Percentiles rank a stretch among this genome's conserved stretches.
Conservation (phyloP, 2,797 vertebrate genomes). For the Pseudochirops corinnae region DNA sequence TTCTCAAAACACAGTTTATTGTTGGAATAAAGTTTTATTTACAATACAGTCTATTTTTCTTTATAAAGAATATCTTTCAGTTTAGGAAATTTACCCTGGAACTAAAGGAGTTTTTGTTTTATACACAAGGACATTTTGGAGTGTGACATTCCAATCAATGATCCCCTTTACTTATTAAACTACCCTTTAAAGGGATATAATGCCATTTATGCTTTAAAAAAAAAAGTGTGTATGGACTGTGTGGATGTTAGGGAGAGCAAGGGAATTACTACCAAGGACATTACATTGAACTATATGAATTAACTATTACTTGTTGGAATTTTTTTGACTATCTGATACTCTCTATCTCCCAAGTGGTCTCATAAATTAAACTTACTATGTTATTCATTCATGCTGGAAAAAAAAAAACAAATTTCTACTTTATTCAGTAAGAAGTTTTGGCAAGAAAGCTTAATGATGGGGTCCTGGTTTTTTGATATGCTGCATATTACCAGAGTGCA, state of each 20-base stretch:
- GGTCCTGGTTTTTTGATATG: background rate
- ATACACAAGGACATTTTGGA: background rate
- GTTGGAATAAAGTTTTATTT: background rate
- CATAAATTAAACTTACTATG: background rate
- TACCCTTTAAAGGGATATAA: background rate
- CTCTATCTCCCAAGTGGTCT: background rate
- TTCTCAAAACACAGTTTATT: background rate
- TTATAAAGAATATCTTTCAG: background rate
- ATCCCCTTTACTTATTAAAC: background rate
- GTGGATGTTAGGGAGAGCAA: background rate
- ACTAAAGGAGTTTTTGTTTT: background rate
- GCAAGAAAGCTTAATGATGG: background rate
- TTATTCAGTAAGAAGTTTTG: background rate
- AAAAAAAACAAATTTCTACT: background rate
- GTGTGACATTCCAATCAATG: background rate
- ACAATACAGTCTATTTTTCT: background rate
- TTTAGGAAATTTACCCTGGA: background rate
- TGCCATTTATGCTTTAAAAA: background rate
- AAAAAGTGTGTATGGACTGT: background rate
- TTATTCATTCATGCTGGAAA: background rate
- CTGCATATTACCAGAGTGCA: background rate
- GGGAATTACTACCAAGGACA: background rate
- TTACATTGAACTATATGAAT: background rate
- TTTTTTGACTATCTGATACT: background rate
- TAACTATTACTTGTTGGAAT: background rate